Evolutionary conservation across 2,113 vertebrate species (phyloP).

Genomic region (Thomomys bottae): DNA sequence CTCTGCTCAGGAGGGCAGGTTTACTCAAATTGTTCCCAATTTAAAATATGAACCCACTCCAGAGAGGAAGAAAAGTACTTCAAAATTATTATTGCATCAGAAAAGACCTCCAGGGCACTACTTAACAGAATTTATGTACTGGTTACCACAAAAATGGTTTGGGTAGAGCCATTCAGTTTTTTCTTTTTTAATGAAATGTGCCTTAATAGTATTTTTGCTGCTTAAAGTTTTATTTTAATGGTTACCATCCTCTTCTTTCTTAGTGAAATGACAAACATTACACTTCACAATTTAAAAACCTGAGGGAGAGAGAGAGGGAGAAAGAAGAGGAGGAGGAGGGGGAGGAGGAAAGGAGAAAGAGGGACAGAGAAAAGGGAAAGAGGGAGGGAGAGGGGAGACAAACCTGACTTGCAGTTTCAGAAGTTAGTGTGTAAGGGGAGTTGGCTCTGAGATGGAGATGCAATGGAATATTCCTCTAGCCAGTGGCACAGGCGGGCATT

Average conservation of each 20-base stretch:
- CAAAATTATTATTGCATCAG: slow-evolving; percentile 56
- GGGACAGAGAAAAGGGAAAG: neutral
- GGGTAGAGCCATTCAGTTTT: too few relatives aligned
- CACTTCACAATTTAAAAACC: neutral
- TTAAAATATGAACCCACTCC: slow-evolving; percentile 51
- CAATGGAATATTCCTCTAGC: slow-evolving; percentile 81
- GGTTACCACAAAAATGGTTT: slow-evolving; percentile 45
- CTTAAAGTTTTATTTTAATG: slow-evolving; percentile 39
- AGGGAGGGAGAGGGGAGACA: too few relatives aligned
- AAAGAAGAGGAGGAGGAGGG: too few relatives aligned
- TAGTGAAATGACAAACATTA: slow-evolving; percentile 9
- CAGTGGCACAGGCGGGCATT: slow-evolving; percentile 80
- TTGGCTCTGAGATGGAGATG: slow-evolving; percentile 48
- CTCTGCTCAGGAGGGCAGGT: neutral
- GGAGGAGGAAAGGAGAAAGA: too few relatives aligned
- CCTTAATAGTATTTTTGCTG: slow-evolving; percentile 59
- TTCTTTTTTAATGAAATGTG: slow-evolving; percentile 26
- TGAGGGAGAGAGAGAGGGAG: neutral
- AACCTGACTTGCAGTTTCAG: too few relatives aligned
- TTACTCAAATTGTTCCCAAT: slow-evolving; percentile 25
- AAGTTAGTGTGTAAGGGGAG: neutral
- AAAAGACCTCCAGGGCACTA: slow-evolving; percentile 65
- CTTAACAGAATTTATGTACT: slow-evolving; percentile 76
- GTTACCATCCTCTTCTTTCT: neutral
- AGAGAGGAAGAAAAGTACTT: slow-evolving; percentile 49